Evolutionary conservation across 1,140 invertebrate genomes (phyloP), one percentile per base, ranked within the genome.

Genomic region (Drosophila navojoa): DNA sequence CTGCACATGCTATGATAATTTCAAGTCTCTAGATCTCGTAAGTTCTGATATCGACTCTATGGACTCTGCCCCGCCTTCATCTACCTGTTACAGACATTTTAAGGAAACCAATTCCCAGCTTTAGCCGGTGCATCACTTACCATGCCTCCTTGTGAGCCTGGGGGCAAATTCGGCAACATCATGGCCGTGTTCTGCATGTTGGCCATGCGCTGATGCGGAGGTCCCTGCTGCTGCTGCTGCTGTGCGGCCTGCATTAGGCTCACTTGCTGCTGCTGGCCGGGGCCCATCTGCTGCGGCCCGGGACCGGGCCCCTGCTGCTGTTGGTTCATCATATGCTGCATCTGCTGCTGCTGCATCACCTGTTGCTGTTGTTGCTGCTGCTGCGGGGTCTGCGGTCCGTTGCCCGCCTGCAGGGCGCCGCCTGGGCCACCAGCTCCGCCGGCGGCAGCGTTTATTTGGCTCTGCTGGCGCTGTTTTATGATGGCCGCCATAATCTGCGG

Each of bases 401-500:
- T 92, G 75, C 79, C 91, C 10, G 80, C 63, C 15, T 92, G 91
- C 9, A 77, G 57, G 19, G 85, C 91, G 45, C 91, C 91, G 58
- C 86, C 69, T 32, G 90, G 61, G 55, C 84, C 69, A 55, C 82
- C 90, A 54, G 81, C 73, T 22, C 74, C 84, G 71, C 91, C 76
- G 50, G 80, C 82, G 32, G 71, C 71, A 19, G 81, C 82, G 90
- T 93, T 90, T 5, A 90, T 77, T 79, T 92, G 90, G 67, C 91
- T 92, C 57, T 92, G 91, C 93, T 97, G 96, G 91, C 97, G 94
- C 93, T 98, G 97, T 92, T 98, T 98, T 59, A 99, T 98, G 90
- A 99, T 98, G 53, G 98, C 97, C 60, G 98, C 98, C 98, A 99
- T 99, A 10, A 99, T 93, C 68, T 97, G 97, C 49, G 98, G 98